Percentiles rank a stretch among this genome's conserved stretches.
Conservation (phyloP, 2,113 vertebrate species). For the Oceanites oceanicus region DNA sequence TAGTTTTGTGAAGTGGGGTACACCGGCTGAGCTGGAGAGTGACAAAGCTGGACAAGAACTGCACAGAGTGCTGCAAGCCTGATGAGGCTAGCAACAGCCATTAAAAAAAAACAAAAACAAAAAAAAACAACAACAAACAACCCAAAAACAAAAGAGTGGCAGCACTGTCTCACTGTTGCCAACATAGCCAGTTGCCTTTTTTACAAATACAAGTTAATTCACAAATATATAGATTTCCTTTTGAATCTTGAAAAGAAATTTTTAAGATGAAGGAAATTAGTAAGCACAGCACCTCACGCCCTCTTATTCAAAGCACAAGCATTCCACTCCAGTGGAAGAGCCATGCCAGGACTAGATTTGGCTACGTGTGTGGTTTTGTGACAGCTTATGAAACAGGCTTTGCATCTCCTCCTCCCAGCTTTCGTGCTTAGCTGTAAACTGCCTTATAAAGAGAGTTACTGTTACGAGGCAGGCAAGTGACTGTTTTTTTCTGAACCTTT, state of each 20-base stretch:
- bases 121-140: neutral
- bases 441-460: conserved; percentile 56
- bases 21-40: neutral
- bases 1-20: neutral
- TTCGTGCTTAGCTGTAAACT: conserved; percentile 35
- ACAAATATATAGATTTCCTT: neutral
- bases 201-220: neutral
- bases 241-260: neutral
- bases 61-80: neutral
- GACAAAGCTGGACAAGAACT: neutral
- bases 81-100: neutral
- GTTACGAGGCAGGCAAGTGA: conserved; percentile 38
- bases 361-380: neutral
- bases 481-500: conserved; percentile 51
- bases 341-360: neutral
- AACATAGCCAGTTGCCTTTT: neutral
- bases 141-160: neutral
- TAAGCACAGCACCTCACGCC: neutral
- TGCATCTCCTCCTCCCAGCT: neutral
- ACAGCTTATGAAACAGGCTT: conserved; percentile 48
- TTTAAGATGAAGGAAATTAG: neutral
- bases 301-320: neutral
- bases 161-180: neutral
- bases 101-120: neutral
- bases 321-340: conserved; percentile 4